Percentiles rank a stretch among this genome's conserved stretches.
Conservation (phyloP, 35 echinoderm and acorn worm genomes). For the Strongylocentrotus purpuratus region DNA sequence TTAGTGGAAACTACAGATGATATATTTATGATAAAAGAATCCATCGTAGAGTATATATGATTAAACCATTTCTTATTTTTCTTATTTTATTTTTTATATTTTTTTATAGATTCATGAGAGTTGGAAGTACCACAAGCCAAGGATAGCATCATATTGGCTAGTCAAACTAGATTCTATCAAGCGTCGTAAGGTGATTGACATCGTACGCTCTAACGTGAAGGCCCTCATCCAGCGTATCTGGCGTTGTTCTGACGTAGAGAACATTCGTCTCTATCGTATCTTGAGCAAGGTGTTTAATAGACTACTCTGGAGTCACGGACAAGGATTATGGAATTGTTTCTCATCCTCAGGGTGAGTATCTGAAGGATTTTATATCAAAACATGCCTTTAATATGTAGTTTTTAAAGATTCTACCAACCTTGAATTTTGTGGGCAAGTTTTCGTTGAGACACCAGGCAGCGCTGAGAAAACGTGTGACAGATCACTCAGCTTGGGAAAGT, state of each 20-base stretch:
- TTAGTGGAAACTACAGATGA: no score
- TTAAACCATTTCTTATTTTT: no score
- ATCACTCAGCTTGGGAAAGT: no score
- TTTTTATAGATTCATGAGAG: slow-evolving; percentile 76
- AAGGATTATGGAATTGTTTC: slow-evolving; percentile 98
- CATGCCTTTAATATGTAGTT: no score
- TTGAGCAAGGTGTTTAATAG: slow-evolving; percentile 88
- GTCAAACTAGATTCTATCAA: slow-evolving; percentile 98
- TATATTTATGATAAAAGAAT: no score
- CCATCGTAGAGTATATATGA: no score
- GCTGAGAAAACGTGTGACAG: no score
- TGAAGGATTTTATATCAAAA: neutral
- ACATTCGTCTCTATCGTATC: slow-evolving; percentile 77
- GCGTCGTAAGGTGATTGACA: slow-evolving; percentile 88
- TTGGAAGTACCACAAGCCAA: slow-evolving; percentile 99
- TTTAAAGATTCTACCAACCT: no score
- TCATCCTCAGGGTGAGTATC: slow-evolving; percentile 79
- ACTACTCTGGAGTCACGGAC: slow-evolving; percentile 95
- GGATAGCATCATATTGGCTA: slow-evolving; percentile 99
- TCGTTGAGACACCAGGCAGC: no score
- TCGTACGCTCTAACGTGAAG: slow-evolving; percentile 89
- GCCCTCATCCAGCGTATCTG: slow-evolving; percentile 85
- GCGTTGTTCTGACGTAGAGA: slow-evolving; percentile 77
- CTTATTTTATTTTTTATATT: no score
- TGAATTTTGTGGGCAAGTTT: no score